These are phyloP conservation scores for Protaetia brevitarsis DNA, from an alignment of 1,140 invertebrate species.

Conservation along the genomic window DNA sequence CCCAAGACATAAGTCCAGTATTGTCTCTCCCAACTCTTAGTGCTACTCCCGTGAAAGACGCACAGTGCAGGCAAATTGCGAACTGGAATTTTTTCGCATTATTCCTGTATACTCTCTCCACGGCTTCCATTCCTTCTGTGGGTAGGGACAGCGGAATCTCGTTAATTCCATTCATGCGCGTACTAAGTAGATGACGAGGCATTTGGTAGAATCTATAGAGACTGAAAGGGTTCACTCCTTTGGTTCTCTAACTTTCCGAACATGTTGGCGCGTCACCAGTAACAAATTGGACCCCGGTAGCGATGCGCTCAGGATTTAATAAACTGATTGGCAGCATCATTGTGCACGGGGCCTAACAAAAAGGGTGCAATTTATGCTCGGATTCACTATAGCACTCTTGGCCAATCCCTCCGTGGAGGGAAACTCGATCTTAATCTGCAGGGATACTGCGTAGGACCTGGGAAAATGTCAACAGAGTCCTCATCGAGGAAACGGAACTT, in stretches of 20 bases:
- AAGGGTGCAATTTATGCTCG: neutral
- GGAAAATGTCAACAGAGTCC: slow-evolving; percentile 10
- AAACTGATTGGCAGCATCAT: neutral
- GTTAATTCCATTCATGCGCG: slow-evolving; percentile 53
- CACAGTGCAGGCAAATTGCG: too few species aligned
- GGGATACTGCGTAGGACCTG: too few species aligned
- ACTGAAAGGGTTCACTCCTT: neutral
- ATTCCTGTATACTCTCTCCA: too few species aligned
- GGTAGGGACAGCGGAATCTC: slow-evolving; percentile 47
- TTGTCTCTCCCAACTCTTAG: too few species aligned
- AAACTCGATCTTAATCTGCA: too few species aligned
- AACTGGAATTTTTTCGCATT: too few species aligned
- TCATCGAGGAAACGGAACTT: neutral
- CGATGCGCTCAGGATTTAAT: too few species aligned
- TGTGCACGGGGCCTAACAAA: neutral
- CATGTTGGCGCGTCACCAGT: neutral
- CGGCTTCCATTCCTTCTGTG: too few species aligned
- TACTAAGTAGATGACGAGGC: slow-evolving; percentile 57
- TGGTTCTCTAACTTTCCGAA: neutral
- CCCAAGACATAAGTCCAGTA: too few species aligned
- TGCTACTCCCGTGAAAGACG: too few species aligned
- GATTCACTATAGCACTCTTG: neutral
- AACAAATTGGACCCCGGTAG: too few species aligned
- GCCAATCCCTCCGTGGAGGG: neutral
- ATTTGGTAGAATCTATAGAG: slow-evolving; percentile 46